phyloP scores from a whole-genome alignment of 2,113 vertebrate genomes.

The Pithys albifrons region DNA sequence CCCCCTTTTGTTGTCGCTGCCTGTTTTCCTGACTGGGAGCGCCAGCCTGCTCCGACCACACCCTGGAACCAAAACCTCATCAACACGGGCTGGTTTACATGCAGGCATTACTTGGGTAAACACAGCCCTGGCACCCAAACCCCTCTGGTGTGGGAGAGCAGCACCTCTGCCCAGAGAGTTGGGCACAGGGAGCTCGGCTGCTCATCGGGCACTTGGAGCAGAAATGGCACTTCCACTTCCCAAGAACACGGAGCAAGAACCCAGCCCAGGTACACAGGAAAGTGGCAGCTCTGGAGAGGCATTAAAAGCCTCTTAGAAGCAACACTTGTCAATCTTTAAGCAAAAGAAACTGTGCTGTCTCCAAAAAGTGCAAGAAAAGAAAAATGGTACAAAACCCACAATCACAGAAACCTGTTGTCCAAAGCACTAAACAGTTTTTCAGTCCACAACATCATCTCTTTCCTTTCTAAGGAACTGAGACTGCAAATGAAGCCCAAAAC shows the following conservation, averaged over 20 bases:
- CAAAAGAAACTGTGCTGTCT: not conserved
- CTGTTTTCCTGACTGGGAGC: not conserved
- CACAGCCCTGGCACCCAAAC: not conserved
- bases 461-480: not conserved
- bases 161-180: not conserved
- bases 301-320: not conserved
- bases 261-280: rapidly evolving
- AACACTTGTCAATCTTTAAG: not conserved
- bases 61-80: not conserved
- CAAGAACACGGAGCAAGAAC: not conserved
- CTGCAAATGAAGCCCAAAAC: not conserved
- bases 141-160: not conserved
- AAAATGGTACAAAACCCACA: not conserved
- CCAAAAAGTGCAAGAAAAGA: not conserved
- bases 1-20: not conserved
- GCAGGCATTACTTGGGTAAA: not conserved
- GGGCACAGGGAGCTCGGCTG: not conserved
- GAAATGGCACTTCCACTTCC: not conserved
- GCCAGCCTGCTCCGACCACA: not conserved
- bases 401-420: not conserved
- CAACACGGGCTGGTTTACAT: slow-evolving; percentile 12
- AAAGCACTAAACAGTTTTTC: not conserved
- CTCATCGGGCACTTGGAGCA: not conserved
- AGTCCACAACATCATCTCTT: not conserved
- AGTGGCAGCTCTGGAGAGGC: not conserved